Base-by-base conservation (phyloP, 2,113 vertebrate genomes). In the Eudyptes chrysolophus region DNA sequence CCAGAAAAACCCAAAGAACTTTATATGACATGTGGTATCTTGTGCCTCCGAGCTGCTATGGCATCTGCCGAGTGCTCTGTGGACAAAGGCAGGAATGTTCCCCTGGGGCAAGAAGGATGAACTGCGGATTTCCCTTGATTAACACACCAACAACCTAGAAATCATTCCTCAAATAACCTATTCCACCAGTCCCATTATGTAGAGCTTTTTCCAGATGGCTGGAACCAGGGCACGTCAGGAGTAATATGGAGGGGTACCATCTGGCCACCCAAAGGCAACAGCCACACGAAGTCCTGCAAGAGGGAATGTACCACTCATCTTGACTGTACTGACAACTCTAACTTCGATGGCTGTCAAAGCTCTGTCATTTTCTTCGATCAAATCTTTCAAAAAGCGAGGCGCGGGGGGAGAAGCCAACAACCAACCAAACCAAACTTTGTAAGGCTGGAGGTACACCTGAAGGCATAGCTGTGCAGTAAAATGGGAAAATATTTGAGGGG, bases 241-340 rank as follows among this genome's bases (percentile, higher is more conserved):
- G 29, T 61, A 26, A 46, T 25, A 40, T 0, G 0, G 32, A 76
- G 20, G 13, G 6, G 13, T 48, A 38, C 4, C 9, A 27, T 24
- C 18, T 19, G 18, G 22, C 16, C 16, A 61, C 11, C 8, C 46
- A 58, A 68, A 71, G 64, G 17, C 76, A 76, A 42, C 1, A 77
- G n/a, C 27, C 32, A 16, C 2, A 0, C 10, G 8, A 22, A 26
- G 6, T 54, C 51, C 30, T n/a, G n/a, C 1, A 7, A 6, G 24
- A 52, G 14, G 5, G 10, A 36, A 40, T 14, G 21, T 10, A 16
- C 32, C 2, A 1, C 20, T 60, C 0, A 0, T 78, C 68, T 72
- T 72, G 64, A 8, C 27, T 64, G 54, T 18, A 58, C 44, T 69
- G 27, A 6, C 34, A 48, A 60, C 24, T 32, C 24, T 22, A 27